These are phyloP conservation scores for Heliconius hewitsoni DNA, from an alignment of 1,140 invertebrate genomes.

Conservation along the genomic window DNA sequence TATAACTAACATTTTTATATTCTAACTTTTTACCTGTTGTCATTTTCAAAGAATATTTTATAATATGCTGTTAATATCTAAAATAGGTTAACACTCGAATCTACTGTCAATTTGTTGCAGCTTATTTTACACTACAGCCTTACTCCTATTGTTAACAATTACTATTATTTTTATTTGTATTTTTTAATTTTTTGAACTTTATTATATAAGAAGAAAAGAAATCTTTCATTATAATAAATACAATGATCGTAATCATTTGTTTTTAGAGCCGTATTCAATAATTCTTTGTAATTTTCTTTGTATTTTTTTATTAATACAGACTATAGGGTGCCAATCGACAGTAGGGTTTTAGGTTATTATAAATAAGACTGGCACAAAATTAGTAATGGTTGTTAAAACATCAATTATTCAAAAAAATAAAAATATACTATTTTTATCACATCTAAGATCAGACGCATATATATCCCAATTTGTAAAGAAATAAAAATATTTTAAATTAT, in stretches of 20 bases:
- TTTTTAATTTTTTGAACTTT: neutral
- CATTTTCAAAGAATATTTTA: constrained; percentile 21
- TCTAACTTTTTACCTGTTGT: constrained; percentile 23
- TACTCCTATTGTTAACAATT: neutral
- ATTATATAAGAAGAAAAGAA: neutral
- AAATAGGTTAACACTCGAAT: constrained; percentile 4
- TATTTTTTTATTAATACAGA: neutral
- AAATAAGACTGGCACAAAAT: constrained; percentile 13
- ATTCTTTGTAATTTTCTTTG: neutral
- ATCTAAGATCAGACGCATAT: neutral
- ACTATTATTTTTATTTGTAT: neutral
- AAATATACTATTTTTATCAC: neutral
- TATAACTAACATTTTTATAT: constrained; percentile 30
- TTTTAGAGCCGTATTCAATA: neutral
- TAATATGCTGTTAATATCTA: constrained; percentile 17
- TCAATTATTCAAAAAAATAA: neutral
- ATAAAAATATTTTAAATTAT: neutral
- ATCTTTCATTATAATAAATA: neutral
- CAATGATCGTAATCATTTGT: neutral
- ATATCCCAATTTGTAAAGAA: neutral
- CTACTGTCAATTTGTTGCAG: neutral
- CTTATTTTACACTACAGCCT: constrained; percentile 1
- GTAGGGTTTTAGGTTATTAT: constrained; percentile 3
- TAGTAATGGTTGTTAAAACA: constrained; percentile 7
- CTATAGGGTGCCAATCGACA: constrained; percentile 1